A percentile compares a stretch with the other conserved stretches of the same genome.
Evolutionary conservation across 1,140 invertebrate species (phyloP).

Genomic region (Euwallacea similis): DNA sequence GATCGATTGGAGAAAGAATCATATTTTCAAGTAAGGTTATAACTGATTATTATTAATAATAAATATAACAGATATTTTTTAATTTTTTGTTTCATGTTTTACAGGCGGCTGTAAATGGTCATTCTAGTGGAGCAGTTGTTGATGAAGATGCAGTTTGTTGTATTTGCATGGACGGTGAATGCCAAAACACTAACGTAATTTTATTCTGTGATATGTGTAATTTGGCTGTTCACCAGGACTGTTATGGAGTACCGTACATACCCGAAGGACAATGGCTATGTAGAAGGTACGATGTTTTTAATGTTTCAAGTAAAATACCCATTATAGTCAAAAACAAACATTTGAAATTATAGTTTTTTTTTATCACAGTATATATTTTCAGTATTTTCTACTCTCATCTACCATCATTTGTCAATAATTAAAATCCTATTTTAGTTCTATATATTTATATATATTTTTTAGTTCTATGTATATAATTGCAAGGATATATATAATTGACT

Average conservation of each 20-base stretch:
- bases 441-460: no score
- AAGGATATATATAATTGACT: no score
- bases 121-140: slow-evolving; percentile 69
- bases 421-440: no score
- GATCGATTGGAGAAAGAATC: slow-evolving; percentile 97
- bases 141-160: slow-evolving; percentile 98
- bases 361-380: neutral
- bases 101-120: slow-evolving; percentile 58
- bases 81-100: neutral
- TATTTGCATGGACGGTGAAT: slow-evolving; percentile 94
- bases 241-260: slow-evolving; percentile 98
- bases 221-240: slow-evolving; percentile 97
- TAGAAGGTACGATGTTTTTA: slow-evolving; percentile 57
- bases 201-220: slow-evolving; percentile 99
- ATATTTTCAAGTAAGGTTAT: slow-evolving; percentile 77
- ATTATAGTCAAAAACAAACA: no score
- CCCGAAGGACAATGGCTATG: slow-evolving; percentile 99
- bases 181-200: slow-evolving; percentile 92
- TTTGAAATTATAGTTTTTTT: neutral
- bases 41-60: neutral
- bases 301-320: neutral
- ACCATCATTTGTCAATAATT: no score
- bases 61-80: slow-evolving; percentile 4
- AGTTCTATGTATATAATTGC: neutral
- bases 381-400: neutral